Evolutionary conservation across 1,140 invertebrate genomes (phyloP).

Genomic region (Condylostylus longicornis): DNA sequence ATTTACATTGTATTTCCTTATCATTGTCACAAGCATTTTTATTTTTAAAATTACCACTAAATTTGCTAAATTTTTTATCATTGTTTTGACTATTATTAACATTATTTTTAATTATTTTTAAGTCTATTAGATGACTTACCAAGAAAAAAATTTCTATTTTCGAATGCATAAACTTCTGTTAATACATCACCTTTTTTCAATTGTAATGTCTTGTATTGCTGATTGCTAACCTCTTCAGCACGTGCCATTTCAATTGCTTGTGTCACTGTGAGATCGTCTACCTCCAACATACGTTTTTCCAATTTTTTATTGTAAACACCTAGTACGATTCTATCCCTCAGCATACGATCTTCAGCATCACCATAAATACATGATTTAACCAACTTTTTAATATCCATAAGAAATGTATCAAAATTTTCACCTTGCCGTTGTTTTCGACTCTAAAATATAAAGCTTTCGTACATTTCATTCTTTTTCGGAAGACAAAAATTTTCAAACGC

Average conservation of each 20-base stretch:
- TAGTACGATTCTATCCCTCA: constrained; percentile 14
- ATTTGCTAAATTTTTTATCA: too few species aligned
- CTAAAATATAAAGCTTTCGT: constrained; percentile 17
- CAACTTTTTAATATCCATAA: constrained; percentile 14
- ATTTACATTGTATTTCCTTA: too few species aligned
- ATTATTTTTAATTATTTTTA: too few species aligned
- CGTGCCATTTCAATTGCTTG: constrained; percentile 16
- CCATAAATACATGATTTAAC: constrained; percentile 14
- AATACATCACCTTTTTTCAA: too few species aligned
- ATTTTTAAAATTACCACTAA: too few species aligned
- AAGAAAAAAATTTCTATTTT: too few species aligned
- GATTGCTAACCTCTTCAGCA: too few species aligned
- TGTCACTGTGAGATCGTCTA: constrained; percentile 15
- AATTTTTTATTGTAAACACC: constrained; percentile 18
- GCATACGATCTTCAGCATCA: constrained; percentile 10
- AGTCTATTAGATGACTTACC: too few species aligned
- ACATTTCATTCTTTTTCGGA: constrained; percentile 10
- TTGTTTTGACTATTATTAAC: too few species aligned
- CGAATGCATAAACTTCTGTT: too few species aligned
- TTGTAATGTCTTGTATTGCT: too few species aligned
- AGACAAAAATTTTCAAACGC: not conserved
- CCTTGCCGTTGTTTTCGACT: constrained; percentile 14
- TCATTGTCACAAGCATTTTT: too few species aligned
- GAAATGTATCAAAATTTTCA: constrained; percentile 17
- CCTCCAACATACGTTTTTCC: constrained; percentile 20